phyloP scores from a whole-genome alignment of 2,888 invertebrate species.

The Apoda limacodes region DNA sequence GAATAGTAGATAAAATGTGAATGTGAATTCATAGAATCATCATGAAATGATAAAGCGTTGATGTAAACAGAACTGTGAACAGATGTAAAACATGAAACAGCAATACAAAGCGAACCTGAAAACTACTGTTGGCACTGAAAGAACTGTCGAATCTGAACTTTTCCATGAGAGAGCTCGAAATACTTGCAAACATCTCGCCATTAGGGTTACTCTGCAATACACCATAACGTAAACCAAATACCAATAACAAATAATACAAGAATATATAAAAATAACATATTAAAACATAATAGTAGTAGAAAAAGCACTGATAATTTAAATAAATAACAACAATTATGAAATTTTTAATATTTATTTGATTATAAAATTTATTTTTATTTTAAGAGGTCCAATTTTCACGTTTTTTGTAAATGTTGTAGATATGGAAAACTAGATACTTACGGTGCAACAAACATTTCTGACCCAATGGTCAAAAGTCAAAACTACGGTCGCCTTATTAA shows the following conservation, averaged over 20 bases:
- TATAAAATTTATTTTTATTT: no score
- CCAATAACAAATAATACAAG: constrained; percentile 17
- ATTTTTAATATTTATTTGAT: no score
- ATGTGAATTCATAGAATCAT: constrained; percentile 11
- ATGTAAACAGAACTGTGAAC: constrained; percentile 22
- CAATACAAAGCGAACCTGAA: constrained; percentile 73
- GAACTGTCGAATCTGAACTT: constrained; percentile 83
- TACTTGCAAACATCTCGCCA: constrained; percentile 86
- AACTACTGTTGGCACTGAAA: constrained; percentile 80
- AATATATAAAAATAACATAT: constrained; percentile 13
- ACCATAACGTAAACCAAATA: constrained; percentile 32
- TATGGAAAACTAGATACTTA: no score
- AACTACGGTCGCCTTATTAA: no score
- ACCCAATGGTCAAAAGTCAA: no score
- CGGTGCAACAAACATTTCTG: no score
- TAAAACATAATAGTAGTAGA: constrained; percentile 12
- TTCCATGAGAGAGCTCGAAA: constrained; percentile 84
- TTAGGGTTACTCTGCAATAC: constrained; percentile 77
- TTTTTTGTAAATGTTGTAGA: no score
- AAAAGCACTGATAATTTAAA: constrained; percentile 29
- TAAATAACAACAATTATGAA: no score
- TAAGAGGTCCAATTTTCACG: no score
- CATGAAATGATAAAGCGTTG: constrained; percentile 17
- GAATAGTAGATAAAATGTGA: background rate
- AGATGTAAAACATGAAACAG: constrained; percentile 41